Evolutionary conservation across 2,797 vertebrate genomes (phyloP), one percentile per base, ranked within the genome.

Genomic region (Gadopsis marmoratus): DNA sequence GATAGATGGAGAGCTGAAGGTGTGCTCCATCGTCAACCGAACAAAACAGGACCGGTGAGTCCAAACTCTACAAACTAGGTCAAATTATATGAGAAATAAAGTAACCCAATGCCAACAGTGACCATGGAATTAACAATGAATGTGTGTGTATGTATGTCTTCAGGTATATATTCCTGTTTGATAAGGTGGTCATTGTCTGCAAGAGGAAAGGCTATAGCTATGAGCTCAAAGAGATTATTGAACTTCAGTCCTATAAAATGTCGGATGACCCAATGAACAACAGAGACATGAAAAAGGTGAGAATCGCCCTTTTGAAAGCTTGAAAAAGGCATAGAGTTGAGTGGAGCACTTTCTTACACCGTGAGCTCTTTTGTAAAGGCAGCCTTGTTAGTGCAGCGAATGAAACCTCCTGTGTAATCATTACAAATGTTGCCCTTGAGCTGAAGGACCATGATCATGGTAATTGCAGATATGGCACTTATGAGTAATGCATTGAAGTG

Each of bases 151-250:
- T 76, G 4, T 72, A 1, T 82, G 26, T 83, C 37, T 77, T 6
- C 81, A 99, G 98, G 96, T 99, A 99, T 92, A 95, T 99, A 78
- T 99, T 99, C 94, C 95, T 99, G 50, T 99, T 99, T 64, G 98
- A 99, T 91, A 99, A 99, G 95, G 98, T 99, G 86, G 97, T 99
- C 83, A 98, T 99, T 0, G 97, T 99, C 78, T 99, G 98, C 93
- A 99, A 99, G 89, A 92, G 98, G 88, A 97, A 96, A 94, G 97
- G 97, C 21, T 97, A 99, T 88, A 98, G 89, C 92, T 99, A 99
- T 0, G 98, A 99, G 93, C 95, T 99, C 80, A 99, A 98, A 88
- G 98, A 99, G 90, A 97, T 98, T 66, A 97, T 99, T 13, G 98
- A 99, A 78, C 96, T 99, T 64, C 96, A 98, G 56, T 94, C 91